Evolutionary conservation across 2,888 invertebrate genomes (phyloP).

Genomic region (Crematogaster levior): DNA sequence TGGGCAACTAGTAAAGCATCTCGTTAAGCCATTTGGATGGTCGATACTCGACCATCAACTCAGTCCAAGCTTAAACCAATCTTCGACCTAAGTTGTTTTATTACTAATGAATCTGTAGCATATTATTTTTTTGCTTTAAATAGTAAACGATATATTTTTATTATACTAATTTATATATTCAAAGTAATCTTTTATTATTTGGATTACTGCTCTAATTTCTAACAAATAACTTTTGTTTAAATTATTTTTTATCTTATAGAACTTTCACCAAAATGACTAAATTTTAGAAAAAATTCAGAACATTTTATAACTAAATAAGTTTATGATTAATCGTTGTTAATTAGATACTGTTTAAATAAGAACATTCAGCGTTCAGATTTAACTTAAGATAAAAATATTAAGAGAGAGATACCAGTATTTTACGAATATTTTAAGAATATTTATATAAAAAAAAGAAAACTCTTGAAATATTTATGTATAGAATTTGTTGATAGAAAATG

Average conservation of each 20-base stretch:
- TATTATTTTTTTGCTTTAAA: neutral
- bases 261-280: neutral
- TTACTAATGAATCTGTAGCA: neutral
- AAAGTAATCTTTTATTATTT: neutral
- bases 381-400: neutral
- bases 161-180: neutral
- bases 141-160: neutral
- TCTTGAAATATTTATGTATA: neutral
- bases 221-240: neutral
- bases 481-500: neutral
- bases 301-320: slow-evolving; percentile 16
- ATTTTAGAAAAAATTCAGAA: neutral
- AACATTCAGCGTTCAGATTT: neutral
- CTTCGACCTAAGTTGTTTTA: slow-evolving; percentile 9
- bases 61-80: neutral
- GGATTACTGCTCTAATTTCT: neutral
- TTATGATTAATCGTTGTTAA: neutral
- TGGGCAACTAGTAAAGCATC: slow-evolving; percentile 48
- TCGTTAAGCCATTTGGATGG: neutral
- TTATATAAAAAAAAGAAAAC: neutral
- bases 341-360: neutral
- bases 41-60: slow-evolving; percentile 5
- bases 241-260: neutral
- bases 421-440: neutral
- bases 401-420: neutral